A percentile compares a stretch with the other conserved stretches of the same genome.
Evolutionary conservation across 2,888 invertebrate species (phyloP).

Genomic region (Scaptomyza cyrtandrae): DNA sequence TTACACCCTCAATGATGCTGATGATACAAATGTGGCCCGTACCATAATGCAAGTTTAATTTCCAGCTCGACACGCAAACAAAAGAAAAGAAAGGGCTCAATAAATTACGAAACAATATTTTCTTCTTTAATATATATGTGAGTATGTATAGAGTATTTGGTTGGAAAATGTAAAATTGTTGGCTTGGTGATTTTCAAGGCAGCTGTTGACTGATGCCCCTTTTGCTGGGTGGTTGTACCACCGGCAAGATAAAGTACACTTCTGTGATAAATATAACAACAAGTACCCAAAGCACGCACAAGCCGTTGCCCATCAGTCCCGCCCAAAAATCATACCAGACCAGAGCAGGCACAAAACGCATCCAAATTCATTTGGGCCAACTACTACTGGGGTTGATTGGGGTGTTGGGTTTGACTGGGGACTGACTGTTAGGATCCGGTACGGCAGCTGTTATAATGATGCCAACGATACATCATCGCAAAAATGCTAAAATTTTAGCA

Average conservation of each 20-base stretch:
- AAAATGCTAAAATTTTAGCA: conserved; percentile 76
- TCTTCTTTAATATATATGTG: conserved; percentile 11
- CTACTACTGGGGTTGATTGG: conserved; percentile 12
- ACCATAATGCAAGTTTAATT: conserved; percentile 77
- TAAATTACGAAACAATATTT: conserved; percentile 72
- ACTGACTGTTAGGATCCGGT: conserved; percentile 51
- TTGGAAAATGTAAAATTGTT: conserved; percentile 64
- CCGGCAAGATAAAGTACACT: conserved; percentile 76
- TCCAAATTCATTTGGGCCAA: conserved; percentile 66
- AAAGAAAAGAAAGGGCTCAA: conserved; percentile 50
- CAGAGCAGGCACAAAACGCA: conserved; percentile 64
- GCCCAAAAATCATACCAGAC: conserved; percentile 12
- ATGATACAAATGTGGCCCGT: conserved; percentile 38
- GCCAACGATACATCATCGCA: conserved; percentile 81
- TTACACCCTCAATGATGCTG: conserved; percentile 13
- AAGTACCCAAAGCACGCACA: conserved; percentile 80
- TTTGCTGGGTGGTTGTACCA: conserved; percentile 39
- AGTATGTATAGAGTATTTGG: conserved; percentile 14
- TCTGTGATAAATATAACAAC: conserved; percentile 79
- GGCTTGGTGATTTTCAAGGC: conserved; percentile 60
- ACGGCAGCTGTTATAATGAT: conserved; percentile 79
- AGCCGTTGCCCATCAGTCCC: conserved; percentile 60
- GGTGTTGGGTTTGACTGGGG: conserved; percentile 17
- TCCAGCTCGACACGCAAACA: conserved; percentile 43
- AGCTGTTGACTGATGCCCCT: conserved; percentile 72